A percentile compares a stretch with the other conserved stretches of the same genome.
Conservation (phyloP, 2,797 vertebrate species). For the Natrix natrix region DNA sequence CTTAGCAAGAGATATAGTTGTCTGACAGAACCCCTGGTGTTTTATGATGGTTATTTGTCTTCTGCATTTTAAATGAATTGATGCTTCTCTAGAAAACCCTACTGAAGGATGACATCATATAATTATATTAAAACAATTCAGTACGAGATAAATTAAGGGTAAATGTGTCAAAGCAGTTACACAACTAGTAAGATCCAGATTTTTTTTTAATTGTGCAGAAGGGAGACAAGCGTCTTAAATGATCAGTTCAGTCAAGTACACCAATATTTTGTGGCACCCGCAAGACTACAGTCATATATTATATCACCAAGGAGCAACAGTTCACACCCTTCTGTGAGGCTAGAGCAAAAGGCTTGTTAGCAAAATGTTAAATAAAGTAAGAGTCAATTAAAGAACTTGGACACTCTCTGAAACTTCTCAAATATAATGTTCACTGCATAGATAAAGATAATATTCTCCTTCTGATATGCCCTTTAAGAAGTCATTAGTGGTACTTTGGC, state of each 20-base stretch:
- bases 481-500: background rate
- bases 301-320: background rate
- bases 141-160: background rate
- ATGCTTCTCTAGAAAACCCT: background rate
- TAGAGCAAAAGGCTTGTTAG: background rate
- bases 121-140: background rate
- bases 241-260: background rate
- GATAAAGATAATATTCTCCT: background rate
- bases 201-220: background rate
- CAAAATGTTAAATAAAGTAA: background rate
- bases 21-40: background rate
- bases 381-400: background rate
- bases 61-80: background rate
- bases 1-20: background rate
- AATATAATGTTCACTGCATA: accelerated
- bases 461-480: background rate
- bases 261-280: background rate
- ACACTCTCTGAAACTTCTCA: background rate
- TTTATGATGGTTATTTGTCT: background rate
- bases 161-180: background rate
- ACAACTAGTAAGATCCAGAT: background rate
- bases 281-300: background rate
- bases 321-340: background rate
- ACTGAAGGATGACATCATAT: background rate
- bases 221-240: background rate